Evolutionary conservation across 2,113 vertebrate genomes (phyloP), one percentile per base, ranked within the genome.

Genomic region (Daboia siamensis): DNA sequence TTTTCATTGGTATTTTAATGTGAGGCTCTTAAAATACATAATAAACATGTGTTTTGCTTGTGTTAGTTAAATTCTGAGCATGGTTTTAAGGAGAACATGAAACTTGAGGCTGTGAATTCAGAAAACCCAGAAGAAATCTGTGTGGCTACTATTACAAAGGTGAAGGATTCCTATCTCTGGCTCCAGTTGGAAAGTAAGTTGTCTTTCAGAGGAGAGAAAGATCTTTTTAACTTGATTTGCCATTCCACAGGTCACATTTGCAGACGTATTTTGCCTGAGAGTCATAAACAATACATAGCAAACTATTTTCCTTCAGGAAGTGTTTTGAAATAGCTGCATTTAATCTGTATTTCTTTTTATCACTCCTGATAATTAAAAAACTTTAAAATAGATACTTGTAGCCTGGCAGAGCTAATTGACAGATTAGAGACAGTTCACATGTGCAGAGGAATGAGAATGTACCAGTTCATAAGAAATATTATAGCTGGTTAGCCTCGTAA

Each of bases 71-170:
- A 97, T 94, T 97, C 96, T 94, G 98, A 99, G 90, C 99, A 99
- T 95, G 98, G 98, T 93, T 99, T 99, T 96, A 98, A 99, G 96
- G 99, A 98, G 95, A 98, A 98, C 93, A 99, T 99, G 99, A 99
- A 99, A 97, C 98, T 99, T 33, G 99, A 99, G 96, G 99, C 99
- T 5, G 98, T 99, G 96, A 99, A 99, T 96, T 99, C 98, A 1
- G 96, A 99, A 94, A 97, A 98, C 90, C 98, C 98, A 15, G 98
- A 99, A 96, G 98, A 99, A 97, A 98, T 99, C 92, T 99, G 99
- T 33, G 98, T 99, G 95, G 98, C 98, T 51, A 98, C 98, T 52
- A 97, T 99, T 93, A 98, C 98, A 94, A 98, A 96, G 93, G 98
- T 99, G 96, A 98, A 98, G 97, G 98, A 98, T 86, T 98, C 98